Conservation (phyloP, 2,888 invertebrate species). For the Desoria tigrina region DNA sequence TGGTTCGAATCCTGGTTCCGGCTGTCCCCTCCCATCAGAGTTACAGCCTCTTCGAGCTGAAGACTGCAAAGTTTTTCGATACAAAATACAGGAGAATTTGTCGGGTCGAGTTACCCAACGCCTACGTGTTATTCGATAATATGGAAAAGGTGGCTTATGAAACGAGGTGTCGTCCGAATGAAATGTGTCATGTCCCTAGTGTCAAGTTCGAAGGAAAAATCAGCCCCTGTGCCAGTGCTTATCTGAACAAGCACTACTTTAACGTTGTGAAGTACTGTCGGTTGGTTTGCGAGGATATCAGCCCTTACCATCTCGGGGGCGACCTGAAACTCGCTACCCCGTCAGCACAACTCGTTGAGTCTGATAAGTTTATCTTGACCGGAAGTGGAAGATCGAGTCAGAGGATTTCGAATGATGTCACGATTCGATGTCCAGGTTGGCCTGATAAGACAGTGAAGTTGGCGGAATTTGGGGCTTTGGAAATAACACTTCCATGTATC, state of each 20-base stretch:
- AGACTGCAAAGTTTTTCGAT: conserved; percentile 22
- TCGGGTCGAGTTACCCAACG: conserved; percentile 23
- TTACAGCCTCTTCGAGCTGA: conserved; percentile 22
- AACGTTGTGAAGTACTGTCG: not conserved
- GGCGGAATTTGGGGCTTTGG: not conserved
- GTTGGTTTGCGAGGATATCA: not conserved
- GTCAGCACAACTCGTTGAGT: not conserved
- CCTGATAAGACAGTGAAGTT: not conserved
- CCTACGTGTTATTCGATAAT: conserved; percentile 27
- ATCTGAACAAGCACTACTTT: conserved; percentile 14
- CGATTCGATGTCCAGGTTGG: not conserved
- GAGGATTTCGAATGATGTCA: not conserved
- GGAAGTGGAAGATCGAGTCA: not conserved
- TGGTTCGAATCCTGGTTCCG: conserved; percentile 36
- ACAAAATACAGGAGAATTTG: conserved; percentile 23
- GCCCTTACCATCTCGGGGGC: conserved; percentile 1
- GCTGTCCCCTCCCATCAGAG: conserved; percentile 19
- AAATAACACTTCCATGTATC: not conserved
- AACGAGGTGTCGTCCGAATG: conserved; percentile 24
- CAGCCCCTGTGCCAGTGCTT: conserved; percentile 31
- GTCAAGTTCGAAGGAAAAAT: conserved; percentile 18
- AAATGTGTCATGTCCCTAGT: conserved; percentile 33
- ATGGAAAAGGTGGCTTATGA: conserved; percentile 28
- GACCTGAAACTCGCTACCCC: not conserved
- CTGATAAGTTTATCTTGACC: conserved; percentile 6